phyloP scores from a whole-genome alignment of 37 sponge, comb jelly and placozoan genomes.

The Tethya wilhelma region DNA sequence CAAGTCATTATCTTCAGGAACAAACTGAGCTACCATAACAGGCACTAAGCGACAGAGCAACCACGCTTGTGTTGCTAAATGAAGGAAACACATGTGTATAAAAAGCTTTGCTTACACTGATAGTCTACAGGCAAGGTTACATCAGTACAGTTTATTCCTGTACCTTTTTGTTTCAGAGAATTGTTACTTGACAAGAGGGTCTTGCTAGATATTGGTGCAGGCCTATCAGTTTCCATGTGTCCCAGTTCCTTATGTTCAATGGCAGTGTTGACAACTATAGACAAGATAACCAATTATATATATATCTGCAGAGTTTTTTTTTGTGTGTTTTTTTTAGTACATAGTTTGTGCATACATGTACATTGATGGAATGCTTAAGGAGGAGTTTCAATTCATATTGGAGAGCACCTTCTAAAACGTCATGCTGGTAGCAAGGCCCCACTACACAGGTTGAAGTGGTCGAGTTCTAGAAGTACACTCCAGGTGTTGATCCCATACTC shows the following conservation, averaged over 20 bases:
- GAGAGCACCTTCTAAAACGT: background rate
- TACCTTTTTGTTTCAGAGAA: background rate
- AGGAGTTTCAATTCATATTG: background rate
- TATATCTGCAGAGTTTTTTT: too few relatives aligned
- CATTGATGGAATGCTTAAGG: background rate
- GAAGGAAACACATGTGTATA: background rate
- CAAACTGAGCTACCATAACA: background rate
- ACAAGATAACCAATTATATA: too few relatives aligned
- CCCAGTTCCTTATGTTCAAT: background rate
- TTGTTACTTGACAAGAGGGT: background rate
- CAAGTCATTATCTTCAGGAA: background rate
- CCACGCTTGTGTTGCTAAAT: background rate
- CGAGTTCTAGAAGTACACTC: background rate
- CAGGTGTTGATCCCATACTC: background rate
- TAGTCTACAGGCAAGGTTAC: too few relatives aligned
- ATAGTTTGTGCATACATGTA: too few relatives aligned
- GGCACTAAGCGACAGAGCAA: background rate
- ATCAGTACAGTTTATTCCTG: background rate
- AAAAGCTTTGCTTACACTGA: background rate
- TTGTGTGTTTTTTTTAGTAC: too few relatives aligned
- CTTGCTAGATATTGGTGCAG: background rate
- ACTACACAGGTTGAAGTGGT: background rate
- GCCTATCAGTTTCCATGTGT: background rate
- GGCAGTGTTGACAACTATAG: background rate
- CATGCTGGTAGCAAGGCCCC: background rate